Percentiles rank a stretch among this genome's conserved stretches.
phyloP scores from a whole-genome alignment of 1,140 invertebrate species.

The Bemisia tabaci region DNA sequence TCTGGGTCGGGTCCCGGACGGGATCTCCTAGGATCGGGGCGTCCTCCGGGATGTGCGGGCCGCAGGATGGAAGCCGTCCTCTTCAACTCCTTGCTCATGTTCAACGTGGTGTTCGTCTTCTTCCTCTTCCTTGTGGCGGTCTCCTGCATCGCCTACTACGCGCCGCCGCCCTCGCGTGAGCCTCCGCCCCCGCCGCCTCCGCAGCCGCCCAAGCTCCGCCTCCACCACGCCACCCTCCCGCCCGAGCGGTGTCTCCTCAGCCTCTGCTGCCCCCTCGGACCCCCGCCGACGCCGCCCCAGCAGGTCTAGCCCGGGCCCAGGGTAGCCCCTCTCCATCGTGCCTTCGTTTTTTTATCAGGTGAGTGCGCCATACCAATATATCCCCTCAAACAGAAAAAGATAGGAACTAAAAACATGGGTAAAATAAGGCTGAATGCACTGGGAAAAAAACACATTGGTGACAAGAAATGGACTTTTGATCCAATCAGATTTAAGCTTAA shows the following conservation, averaged over 20 bases:
- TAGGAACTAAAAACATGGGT: too few species aligned
- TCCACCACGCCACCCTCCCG: conserved; percentile 15
- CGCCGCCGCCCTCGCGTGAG: conserved; percentile 34
- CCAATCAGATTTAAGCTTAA: too few species aligned
- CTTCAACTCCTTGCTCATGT: conserved; percentile 71
- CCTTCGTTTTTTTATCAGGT: too few species aligned
- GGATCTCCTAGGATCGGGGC: conserved; percentile 7
- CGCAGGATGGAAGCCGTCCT: conserved; percentile 56
- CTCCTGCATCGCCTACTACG: conserved; percentile 62
- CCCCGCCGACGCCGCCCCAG: neutral
- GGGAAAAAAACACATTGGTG: too few species aligned
- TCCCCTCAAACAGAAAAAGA: too few species aligned
- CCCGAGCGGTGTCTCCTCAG: conserved; percentile 16
- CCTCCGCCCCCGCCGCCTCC: conserved; percentile 25
- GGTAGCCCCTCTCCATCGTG: too few species aligned
- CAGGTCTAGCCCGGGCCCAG: neutral
- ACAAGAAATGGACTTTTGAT: too few species aligned
- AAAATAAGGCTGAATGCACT: too few species aligned
- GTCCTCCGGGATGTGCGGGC: neutral
- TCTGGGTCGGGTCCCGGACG: too few species aligned
- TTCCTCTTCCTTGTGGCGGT: conserved; percentile 67
- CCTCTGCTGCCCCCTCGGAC: neutral
- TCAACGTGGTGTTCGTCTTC: conserved; percentile 71
- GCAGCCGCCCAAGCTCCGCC: conserved; percentile 30
- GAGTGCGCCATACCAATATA: too few species aligned